Evolutionary conservation across 2,888 invertebrate species (phyloP), one percentile per base, ranked within the genome.

Genomic region (Philonicus albiceps): DNA sequence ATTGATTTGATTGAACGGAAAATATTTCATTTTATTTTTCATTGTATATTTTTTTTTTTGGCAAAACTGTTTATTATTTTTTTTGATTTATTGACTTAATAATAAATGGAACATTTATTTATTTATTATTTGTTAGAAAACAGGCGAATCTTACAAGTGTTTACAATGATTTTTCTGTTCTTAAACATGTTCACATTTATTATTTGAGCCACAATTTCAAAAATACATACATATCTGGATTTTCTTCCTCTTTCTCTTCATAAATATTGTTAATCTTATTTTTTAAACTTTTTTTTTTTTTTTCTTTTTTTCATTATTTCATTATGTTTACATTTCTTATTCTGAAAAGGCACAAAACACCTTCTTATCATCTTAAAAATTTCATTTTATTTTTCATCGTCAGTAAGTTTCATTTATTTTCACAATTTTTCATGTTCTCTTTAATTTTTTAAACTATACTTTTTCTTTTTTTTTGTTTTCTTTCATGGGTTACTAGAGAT

Each of bases 261-360:
- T 76, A 84, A 73, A 84, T 84, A 84, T 86, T 55, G 73, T 74
- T 37, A 80, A 22, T 86, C 81, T 86, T 55, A 80, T 55, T 64
- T 80, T 37, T 81, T n/a, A n/a, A 37, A 85, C 31, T 73, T 78
- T 78, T n/a, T n/a, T n/a, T n/a, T n/a, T n/a, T n/a, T n/a, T n/a
- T n/a, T n/a, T n/a, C n/a, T n/a, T n/a, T n/a, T n/a, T 72, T 78
- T 78, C 3, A 22, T 34, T 73, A n/a, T 43, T 78, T 78, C 7
- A 13, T 34, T 43, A 87, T 74, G 55, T 86, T 80, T 85, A 76
- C 80, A 80, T 85, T 53, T 49, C 85, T 87, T 86, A 81, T 86
- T 81, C 64, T 88, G 88, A 89, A 89, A 89, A 89, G 89, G 89
- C 89, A 89, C 89, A 88, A 89, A 89, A 89, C 89, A 89, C 89